A percentile compares a stretch with the other conserved stretches of the same genome.
Evolutionary conservation across 2,888 invertebrate species (phyloP).

Genomic region (Trichogramma evanescens): DNA sequence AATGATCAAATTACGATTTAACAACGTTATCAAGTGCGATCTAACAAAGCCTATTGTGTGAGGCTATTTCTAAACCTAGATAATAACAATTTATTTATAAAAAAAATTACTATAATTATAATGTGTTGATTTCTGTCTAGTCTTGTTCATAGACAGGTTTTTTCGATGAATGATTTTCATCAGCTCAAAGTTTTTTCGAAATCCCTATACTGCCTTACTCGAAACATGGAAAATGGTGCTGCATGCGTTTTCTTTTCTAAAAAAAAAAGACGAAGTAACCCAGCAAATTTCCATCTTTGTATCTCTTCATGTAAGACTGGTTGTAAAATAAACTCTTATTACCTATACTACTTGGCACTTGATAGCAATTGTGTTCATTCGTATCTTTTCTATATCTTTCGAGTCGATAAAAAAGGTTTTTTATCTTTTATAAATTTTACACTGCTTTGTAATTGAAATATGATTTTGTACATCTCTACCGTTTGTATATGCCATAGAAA

Average conservation of each 20-base stretch:
- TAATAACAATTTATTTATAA: constrained; percentile 2
- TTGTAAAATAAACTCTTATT: constrained; percentile 13
- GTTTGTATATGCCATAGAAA: constrained; percentile 15
- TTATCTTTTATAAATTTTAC: constrained; percentile 4
- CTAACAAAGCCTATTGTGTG: not conserved
- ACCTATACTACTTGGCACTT: constrained; percentile 8
- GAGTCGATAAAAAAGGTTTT: constrained; percentile 8
- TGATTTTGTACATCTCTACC: constrained; percentile 15
- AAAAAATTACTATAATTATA: not conserved
- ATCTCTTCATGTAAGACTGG: constrained; percentile 17
- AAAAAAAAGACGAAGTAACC: not conserved
- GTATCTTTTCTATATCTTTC: not conserved
- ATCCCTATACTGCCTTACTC: constrained; percentile 15
- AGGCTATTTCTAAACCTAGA: constrained; percentile 5
- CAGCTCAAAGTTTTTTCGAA: not conserved
- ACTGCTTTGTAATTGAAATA: not conserved
- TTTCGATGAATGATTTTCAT: too few relatives aligned
- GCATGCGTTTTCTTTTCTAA: constrained; percentile 6
- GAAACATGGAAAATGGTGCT: constrained; percentile 12
- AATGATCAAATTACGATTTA: not conserved
- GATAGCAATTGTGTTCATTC: constrained; percentile 13
- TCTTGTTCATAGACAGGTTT: too few relatives aligned
- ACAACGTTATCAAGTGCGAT: constrained; percentile 17
- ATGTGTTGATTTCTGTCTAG: too few relatives aligned
- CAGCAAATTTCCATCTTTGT: constrained; percentile 9